Conservation (phyloP, 2,888 invertebrate genomes). For the Oscheius onirici region DNA sequence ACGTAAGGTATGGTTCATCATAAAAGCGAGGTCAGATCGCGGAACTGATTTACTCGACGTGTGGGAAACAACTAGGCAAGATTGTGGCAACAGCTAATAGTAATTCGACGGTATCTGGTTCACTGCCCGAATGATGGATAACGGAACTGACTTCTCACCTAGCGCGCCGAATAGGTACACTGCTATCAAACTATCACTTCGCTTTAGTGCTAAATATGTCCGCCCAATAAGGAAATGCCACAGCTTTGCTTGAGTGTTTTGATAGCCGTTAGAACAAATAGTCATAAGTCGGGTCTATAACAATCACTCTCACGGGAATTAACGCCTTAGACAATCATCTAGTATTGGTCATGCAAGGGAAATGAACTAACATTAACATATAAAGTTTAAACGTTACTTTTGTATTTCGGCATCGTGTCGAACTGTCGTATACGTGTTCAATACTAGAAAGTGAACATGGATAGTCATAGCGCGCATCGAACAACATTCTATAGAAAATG, state of each 20-base stretch:
- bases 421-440: not conserved
- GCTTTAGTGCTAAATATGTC: not conserved
- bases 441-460: not conserved
- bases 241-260: slow-evolving; percentile 25
- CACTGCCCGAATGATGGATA: slow-evolving; percentile 9
- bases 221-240: slow-evolving; percentile 9
- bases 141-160: slow-evolving; percentile 15
- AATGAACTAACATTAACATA: too few species aligned
- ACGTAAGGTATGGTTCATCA: too few species aligned
- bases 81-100: too few species aligned
- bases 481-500: too few species aligned
- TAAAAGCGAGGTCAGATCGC: too few species aligned
- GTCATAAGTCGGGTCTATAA: slow-evolving; percentile 16
- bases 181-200: not conserved
- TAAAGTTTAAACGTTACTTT: too few species aligned
- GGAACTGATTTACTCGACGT: too few species aligned
- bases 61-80: too few species aligned
- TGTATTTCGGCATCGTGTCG: not conserved
- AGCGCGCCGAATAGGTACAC: not conserved
- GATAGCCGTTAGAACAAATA: slow-evolving; percentile 16
- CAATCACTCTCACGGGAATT: slow-evolving; percentile 26
- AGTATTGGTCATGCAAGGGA: not conserved
- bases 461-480: too few species aligned
- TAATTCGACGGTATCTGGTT: too few species aligned
- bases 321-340: slow-evolving; percentile 12